A percentile compares a stretch with the other conserved stretches of the same genome.
Evolutionary conservation across 2,113 vertebrate species (phyloP).

Genomic region (Lycaon pictus): DNA sequence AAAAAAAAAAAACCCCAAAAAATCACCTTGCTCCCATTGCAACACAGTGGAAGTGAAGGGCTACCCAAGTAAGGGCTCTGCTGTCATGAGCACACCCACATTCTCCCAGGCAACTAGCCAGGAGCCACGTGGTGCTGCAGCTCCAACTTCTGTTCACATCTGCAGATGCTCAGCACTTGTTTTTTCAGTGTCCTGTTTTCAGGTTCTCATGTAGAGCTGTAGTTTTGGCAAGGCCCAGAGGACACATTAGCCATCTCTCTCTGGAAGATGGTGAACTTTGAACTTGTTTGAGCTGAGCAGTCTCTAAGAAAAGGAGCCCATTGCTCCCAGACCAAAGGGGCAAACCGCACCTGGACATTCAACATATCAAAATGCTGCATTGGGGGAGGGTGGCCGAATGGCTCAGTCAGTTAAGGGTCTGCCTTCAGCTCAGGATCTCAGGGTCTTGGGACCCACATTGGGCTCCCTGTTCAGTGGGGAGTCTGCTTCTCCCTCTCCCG

Average conservation of each 20-base stretch:
- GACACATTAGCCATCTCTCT: too few relatives aligned
- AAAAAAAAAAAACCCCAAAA: neutral
- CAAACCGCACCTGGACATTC: neutral
- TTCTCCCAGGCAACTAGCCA: neutral
- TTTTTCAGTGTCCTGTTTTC: neutral
- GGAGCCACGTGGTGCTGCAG: fast-evolving
- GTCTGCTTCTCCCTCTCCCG: neutral
- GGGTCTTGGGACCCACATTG: too few relatives aligned
- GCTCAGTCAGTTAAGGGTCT: too few relatives aligned
- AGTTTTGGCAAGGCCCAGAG: neutral
- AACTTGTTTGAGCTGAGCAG: neutral
- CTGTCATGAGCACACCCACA: neutral
- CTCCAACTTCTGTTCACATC: neutral
- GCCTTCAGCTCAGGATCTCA: too few relatives aligned
- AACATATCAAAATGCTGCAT: neutral
- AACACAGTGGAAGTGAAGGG: neutral
- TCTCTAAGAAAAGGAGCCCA: neutral
- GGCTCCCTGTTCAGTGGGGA: neutral
- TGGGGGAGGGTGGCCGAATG: neutral
- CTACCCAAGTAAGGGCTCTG: neutral
- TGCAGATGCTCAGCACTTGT: neutral
- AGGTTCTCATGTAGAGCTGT: neutral
- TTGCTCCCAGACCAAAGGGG: neutral
- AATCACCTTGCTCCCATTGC: neutral
- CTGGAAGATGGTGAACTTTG: neutral